A percentile compares a stretch with the other conserved stretches of the same genome.
Conservation (phyloP, 2,888 invertebrate species). For the Dromius quadrimaculatus region DNA sequence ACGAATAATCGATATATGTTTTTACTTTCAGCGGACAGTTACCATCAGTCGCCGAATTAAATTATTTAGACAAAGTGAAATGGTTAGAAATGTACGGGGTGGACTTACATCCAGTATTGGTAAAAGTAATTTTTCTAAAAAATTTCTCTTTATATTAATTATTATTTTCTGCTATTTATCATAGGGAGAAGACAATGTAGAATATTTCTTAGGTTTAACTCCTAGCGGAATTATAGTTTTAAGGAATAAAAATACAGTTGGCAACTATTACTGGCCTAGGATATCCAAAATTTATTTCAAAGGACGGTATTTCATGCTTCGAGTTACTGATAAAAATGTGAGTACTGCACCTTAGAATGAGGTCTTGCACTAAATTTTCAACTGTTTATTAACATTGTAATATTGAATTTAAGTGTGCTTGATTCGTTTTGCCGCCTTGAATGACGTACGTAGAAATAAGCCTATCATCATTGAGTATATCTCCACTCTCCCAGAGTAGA, state of each 20-base stretch:
- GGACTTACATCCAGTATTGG: constrained; percentile 95
- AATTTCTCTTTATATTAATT: constrained; percentile 48
- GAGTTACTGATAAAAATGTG: constrained; percentile 96
- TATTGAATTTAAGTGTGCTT: no score
- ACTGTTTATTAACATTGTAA: no score
- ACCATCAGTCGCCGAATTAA: constrained; percentile 92
- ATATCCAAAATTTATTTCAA: constrained; percentile 97
- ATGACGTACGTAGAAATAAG: no score
- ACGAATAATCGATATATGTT: no score
- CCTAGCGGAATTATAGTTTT: constrained; percentile 95
- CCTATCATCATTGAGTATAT: no score
- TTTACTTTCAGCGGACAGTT: constrained; percentile 82
- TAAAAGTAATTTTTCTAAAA: constrained; percentile 62
- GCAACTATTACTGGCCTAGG: constrained; percentile 98
- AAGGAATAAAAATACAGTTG: constrained; percentile 95
- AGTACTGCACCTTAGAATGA: no score
- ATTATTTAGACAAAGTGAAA: constrained; percentile 96
- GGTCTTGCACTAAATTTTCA: no score
- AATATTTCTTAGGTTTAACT: constrained; percentile 95
- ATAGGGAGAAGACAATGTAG: constrained; percentile 95
- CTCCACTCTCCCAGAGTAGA: no score
- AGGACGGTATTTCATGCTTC: constrained; percentile 95
- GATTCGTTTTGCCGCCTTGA: no score
- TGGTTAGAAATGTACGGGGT: constrained; percentile 99
- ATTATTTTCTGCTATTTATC: constrained; percentile 56